Evolutionary conservation across 2,888 invertebrate genomes (phyloP), one percentile per base, ranked within the genome.

Genomic region (Eugnorisma glareosa): DNA sequence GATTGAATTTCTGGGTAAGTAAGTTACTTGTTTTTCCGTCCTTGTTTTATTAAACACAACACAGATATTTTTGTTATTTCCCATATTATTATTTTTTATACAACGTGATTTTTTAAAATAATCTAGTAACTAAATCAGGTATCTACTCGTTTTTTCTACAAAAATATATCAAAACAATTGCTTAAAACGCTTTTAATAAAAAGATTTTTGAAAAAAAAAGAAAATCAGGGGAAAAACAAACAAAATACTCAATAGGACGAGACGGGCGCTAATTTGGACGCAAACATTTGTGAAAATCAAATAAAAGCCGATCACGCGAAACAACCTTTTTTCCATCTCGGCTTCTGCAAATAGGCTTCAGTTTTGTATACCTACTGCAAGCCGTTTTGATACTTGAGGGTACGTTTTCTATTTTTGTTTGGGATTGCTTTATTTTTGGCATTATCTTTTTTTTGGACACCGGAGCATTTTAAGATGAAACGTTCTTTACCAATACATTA

Each of bases 251-350:
- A 89, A 88, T 88, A 91, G 92, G 92, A 89, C 91, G 89, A 89
- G 91, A 90, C 76, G 67, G 89, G 92, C 92, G 92, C 94, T 95
- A 96, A 96, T 96, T 95, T 94, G 89, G 91, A 93, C 93, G 96
- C 94, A 96, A 96, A 96, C 96, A 96, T 94, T 84, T 93, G 93
- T 92, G 93, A 90, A 94, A 96, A 96, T 96, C 96, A 96, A 96
- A 96, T 96, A 96, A 96, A 96, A 94, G 93, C 94, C 95, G 96
- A 96, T 96, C 96, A 94, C 93, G 92, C 93, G 96, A 94, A 95
- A 94, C 94, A 94, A 95, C 95, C 96, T 96, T 96, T 96, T 96
- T 96, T 96, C 95, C 95, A 94, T 95, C 94, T 94, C 95, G 93
- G 90, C 92, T 95, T 86, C 93, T 93, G 93, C 94, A 95, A 96